Evolutionary conservation across 2,797 vertebrate genomes (phyloP), one percentile per base, ranked within the genome.

Genomic region (Morus bassanus): DNA sequence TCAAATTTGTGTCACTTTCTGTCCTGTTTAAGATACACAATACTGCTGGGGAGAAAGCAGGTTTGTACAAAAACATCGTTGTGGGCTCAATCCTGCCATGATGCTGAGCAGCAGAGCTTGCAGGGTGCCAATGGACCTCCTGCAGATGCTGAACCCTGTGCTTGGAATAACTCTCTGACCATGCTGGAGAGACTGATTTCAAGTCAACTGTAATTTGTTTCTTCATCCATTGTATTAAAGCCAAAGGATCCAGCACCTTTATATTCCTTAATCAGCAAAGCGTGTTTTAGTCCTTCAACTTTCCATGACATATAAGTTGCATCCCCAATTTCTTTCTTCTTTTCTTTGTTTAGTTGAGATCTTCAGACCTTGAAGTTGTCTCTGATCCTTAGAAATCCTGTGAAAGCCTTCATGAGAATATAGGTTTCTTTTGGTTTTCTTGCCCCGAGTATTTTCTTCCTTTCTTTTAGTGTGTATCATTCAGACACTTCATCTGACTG

Each of bases 71-170:
- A 76, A 8, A 39, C 15, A 28, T 33, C 0, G 0, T 2, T 75
- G 30, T 50, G 65, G 28, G 31, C n/a, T 92, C 48, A 68, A 0
- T 59, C 37, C 37, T 89, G 53, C 30, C 61, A 25, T 10, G n/a
- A 33, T 56, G 18, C n/a, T 60, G 37, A 75, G 50, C 13, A 87
- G 70, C 25, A 76, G 50, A 72, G 17, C 25, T 87, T 75, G 37
- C 35, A 68, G 31, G 11, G 28, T 33, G 39, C 8, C 60, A 56
- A 1, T 0, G 0, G 25, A 22, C 19, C 14, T 68, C 19, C 31
- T 64, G 50, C 21, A 64, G 53, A n/a, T 59, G 6, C 21, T 56
- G 28, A 89, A 21, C 14, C 10, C n/a, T 46, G 39, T 65, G 9
- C 43, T 57, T 85, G 17, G 43, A 91, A 24, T 50, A 91, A 30